A percentile compares a stretch with the other conserved stretches of the same genome.
Conservation (phyloP, 2,113 vertebrate species). For the Montifringilla adamsi region DNA sequence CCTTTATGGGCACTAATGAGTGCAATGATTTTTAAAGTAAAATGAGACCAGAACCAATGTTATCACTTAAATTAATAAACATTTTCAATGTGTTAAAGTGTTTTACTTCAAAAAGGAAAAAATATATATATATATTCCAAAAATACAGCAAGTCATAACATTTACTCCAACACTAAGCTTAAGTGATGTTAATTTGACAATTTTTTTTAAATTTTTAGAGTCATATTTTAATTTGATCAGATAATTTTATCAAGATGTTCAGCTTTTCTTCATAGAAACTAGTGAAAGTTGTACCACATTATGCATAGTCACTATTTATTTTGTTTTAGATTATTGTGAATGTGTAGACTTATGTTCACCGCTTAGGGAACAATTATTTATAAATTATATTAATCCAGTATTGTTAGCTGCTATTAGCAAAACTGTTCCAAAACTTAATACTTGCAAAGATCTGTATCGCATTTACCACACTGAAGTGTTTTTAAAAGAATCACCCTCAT, state of each 20-base stretch:
- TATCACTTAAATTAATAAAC: constrained; percentile 64
- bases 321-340: constrained; percentile 75
- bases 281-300: constrained; percentile 69
- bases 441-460: constrained; percentile 72
- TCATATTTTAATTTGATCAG: constrained; percentile 71
- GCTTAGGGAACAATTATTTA: constrained; percentile 82
- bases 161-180: constrained; percentile 64
- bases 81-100: constrained; percentile 61
- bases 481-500: constrained; percentile 74
- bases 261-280: constrained; percentile 71
- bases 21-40: constrained; percentile 67
- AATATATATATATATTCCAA: constrained; percentile 19
- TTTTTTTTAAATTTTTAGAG: constrained; percentile 51
- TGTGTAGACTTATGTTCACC: constrained; percentile 74
- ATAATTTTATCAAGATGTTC: constrained; percentile 69
- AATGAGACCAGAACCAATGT: constrained; percentile 68
- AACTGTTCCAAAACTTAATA: constrained; percentile 74
- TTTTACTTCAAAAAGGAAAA: constrained; percentile 71
- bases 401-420: constrained; percentile 76
- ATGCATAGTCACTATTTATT: constrained; percentile 79
- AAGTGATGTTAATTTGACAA: constrained; percentile 74
- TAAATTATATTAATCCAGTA: constrained; percentile 78
- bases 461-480: constrained; percentile 75
- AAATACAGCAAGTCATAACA: constrained; percentile 24
- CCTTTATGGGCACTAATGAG: constrained; percentile 58